Percentiles rank a stretch among this genome's conserved stretches.
Conservation (phyloP, 2,113 vertebrate genomes). For the Mus musculus region GRCm39 chr10:30293001-30293500, state of each 20-base stretch:
- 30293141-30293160: neutral
- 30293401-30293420: neutral
- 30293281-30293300: neutral
- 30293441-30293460: neutral
- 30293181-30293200: neutral
- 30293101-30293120: conserved; percentile 43
- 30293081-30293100: conserved; percentile 52
- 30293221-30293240: neutral
- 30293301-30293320: neutral
- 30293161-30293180: neutral
- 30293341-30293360: neutral
- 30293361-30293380: neutral
- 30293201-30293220: neutral
- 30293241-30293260: neutral
- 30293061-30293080: conserved; percentile 75
- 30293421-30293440: neutral
- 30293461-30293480: neutral
- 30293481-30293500: neutral
- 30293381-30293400: neutral
- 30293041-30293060: conserved; percentile 67
- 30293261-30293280: neutral
- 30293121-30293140: conserved; percentile 25
- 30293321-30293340: neutral
- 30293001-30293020: conserved; percentile 61
- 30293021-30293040: conserved; percentile 70